These are phyloP conservation scores for Rhynchonycteris naso DNA, from an alignment of 2,797 vertebrate genomes.

Conservation along the genomic window DNA sequence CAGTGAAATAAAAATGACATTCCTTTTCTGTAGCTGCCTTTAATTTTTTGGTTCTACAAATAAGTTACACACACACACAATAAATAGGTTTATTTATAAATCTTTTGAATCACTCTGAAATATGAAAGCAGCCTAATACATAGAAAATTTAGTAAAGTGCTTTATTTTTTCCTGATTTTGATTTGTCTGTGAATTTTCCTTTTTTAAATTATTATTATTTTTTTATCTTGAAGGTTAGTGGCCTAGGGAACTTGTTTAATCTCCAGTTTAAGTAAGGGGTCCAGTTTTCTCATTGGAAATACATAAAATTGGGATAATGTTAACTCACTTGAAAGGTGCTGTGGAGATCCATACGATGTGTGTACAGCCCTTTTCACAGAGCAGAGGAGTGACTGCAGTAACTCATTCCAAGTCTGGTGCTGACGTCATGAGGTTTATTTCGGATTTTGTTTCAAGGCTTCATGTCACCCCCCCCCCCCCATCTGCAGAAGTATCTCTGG, in stretches of 20 bases:
- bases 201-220: background rate
- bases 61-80: background rate
- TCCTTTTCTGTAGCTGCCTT: background rate
- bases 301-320: background rate
- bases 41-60: background rate
- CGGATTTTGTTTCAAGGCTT: slow-evolving; percentile 36
- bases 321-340: background rate
- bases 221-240: background rate
- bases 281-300: background rate
- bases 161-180: background rate
- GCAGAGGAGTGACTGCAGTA: background rate
- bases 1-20: slow-evolving; percentile 10
- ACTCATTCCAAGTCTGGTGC: background rate
- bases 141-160: background rate
- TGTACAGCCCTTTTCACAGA: background rate
- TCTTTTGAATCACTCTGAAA: background rate
- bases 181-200: background rate
- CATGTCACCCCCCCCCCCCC: background rate
- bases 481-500: background rate
- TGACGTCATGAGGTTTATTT: background rate
- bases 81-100: background rate
- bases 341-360: background rate
- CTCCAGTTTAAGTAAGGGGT: background rate
- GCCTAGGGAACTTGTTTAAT: background rate
- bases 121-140: background rate